These are phyloP conservation scores for Diacarnus erythraeanus DNA, from an alignment of 37 sponge, comb jelly and placozoan genomes.

Conservation along the genomic window DNA sequence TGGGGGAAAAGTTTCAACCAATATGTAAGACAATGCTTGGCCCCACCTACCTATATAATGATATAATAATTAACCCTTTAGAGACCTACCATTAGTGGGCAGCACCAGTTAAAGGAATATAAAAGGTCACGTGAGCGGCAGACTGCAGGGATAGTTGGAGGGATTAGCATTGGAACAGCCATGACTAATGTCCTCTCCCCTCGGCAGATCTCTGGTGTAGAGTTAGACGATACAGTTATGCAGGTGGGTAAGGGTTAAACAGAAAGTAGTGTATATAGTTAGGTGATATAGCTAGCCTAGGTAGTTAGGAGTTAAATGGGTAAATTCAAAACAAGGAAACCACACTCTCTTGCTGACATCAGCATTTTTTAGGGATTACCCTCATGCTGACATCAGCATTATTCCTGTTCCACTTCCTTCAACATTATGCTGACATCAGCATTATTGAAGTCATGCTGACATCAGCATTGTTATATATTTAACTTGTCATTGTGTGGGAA, in stretches of 20 bases:
- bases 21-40: slow-evolving; percentile 25
- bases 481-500: slow-evolving; percentile 68
- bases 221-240: slow-evolving; percentile 28
- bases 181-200: slow-evolving; percentile 28
- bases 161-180: not conserved
- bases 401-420: too few relatives aligned
- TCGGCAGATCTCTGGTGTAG: not conserved
- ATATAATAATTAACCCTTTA: not conserved
- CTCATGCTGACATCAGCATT: too few relatives aligned
- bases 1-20: slow-evolving; percentile 64
- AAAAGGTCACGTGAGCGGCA: slow-evolving; percentile 20
- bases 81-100: not conserved
- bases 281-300: not conserved
- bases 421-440: too few relatives aligned
- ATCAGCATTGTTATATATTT: too few relatives aligned
- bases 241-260: slow-evolving; percentile 25
- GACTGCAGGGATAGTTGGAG: not conserved
- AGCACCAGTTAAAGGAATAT: slow-evolving; percentile 30
- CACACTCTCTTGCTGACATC: too few relatives aligned
- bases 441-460: too few relatives aligned
- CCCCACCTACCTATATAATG: too few relatives aligned
- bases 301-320: too few relatives aligned
- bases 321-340: too few relatives aligned
- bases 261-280: not conserved
- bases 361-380: too few relatives aligned